Evolutionary conservation across 2,888 invertebrate genomes (phyloP).

Genomic region (Drosophila nigricruria): DNA sequence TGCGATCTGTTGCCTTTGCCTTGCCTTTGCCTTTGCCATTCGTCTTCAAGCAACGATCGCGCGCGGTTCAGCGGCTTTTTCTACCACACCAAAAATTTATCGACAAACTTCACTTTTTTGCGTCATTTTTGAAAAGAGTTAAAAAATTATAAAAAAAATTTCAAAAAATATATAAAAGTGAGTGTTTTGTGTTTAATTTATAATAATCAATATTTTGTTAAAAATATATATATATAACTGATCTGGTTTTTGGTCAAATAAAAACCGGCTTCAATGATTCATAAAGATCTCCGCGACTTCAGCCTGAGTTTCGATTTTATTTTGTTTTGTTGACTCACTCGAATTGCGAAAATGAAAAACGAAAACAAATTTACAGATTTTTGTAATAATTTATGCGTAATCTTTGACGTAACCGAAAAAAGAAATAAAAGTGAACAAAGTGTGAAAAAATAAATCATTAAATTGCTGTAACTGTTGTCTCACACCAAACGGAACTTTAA

Average conservation of each 20-base stretch:
- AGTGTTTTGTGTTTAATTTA: slow-evolving; percentile 21
- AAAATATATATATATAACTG: slow-evolving; percentile 5
- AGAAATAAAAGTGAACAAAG: slow-evolving; percentile 38
- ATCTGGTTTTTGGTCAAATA: not conserved
- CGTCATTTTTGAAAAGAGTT: not conserved
- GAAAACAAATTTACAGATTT: not conserved
- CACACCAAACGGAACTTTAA: slow-evolving; percentile 25
- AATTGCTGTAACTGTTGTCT: slow-evolving; percentile 23
- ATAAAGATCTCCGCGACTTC: slow-evolving; percentile 9
- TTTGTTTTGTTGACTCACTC: slow-evolving; percentile 44
- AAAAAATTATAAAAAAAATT: slow-evolving; percentile 1
- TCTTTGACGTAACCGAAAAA: slow-evolving; percentile 14
- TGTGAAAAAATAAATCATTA: slow-evolving; percentile 1
- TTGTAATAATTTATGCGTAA: slow-evolving; percentile 6
- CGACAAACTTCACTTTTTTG: slow-evolving; percentile 31
- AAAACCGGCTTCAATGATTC: slow-evolving; percentile 55
- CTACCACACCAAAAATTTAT: slow-evolving; percentile 9
- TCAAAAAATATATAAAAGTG: slow-evolving; percentile 17
- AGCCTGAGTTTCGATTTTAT: slow-evolving; percentile 23
- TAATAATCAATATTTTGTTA: not conserved
- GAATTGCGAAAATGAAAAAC: slow-evolving; percentile 9
- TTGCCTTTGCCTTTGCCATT: slow-evolving; percentile 59
- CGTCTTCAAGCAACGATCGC: slow-evolving; percentile 79
- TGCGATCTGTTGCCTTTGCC: slow-evolving; percentile 53
- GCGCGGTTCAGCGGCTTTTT: slow-evolving; percentile 58